These are phyloP conservation scores for Psylliodes chrysocephalus DNA, from an alignment of 2,888 invertebrate genomes.

Conservation along the genomic window DNA sequence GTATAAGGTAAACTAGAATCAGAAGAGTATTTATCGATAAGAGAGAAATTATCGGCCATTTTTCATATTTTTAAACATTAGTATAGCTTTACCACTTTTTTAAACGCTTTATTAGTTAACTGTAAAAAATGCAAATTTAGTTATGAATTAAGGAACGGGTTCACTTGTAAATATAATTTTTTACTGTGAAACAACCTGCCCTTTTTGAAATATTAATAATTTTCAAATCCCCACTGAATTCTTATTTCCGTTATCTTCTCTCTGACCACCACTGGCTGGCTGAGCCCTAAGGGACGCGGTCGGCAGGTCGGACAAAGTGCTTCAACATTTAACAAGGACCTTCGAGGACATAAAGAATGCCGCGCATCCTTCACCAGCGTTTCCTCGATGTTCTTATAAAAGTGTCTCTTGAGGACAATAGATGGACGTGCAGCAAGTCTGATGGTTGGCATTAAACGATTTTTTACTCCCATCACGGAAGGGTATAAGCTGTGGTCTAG, in stretches of 20 bases:
- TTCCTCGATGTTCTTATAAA: constrained; percentile 40
- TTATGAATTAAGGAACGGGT: no score
- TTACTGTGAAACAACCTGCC: no score
- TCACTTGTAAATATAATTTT: no score
- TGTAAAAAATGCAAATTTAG: no score
- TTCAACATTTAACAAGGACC: constrained; percentile 37
- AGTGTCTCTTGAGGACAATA: constrained; percentile 42
- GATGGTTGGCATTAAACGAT: constrained; percentile 28
- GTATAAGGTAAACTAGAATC: no score
- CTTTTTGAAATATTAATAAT: no score
- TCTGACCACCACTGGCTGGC: constrained; percentile 2
- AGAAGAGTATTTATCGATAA: no score
- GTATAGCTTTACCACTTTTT: no score
- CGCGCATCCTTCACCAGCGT: constrained; percentile 40
- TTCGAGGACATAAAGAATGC: constrained; percentile 40
- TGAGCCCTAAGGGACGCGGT: constrained; percentile 12
- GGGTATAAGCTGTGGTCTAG: not conserved
- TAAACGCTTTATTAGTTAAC: no score
- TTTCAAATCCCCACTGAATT: not conserved
- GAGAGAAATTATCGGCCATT: no score
- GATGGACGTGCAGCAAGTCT: constrained; percentile 34
- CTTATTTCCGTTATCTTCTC: not conserved
- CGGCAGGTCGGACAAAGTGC: constrained; percentile 33
- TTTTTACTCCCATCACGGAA: not conserved
- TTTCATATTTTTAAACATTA: no score